Percentiles rank a stretch among this genome's conserved stretches.
These are phyloP conservation scores for Parazoanthus darwini DNA, from an alignment of 92 coral and sea anemone species.

Conservation along the genomic window DNA sequence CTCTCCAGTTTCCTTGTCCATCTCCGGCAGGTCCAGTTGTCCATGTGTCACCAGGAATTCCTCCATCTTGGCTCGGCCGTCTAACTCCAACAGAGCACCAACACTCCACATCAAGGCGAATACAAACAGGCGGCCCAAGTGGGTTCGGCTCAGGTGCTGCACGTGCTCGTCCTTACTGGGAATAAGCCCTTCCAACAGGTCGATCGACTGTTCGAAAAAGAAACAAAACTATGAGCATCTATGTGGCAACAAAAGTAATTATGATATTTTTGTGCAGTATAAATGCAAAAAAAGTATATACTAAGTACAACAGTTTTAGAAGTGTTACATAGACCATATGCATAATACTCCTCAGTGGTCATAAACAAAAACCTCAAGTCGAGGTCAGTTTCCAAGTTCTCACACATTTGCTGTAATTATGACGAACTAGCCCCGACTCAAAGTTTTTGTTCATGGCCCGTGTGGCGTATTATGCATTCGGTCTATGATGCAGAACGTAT, in stretches of 20 bases:
- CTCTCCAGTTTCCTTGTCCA: constrained; percentile 63
- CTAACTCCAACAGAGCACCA: constrained; percentile 86
- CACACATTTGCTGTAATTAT: too few species aligned
- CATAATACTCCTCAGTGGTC: too few species aligned
- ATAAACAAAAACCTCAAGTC: too few species aligned
- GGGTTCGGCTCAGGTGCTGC: constrained; percentile 55
- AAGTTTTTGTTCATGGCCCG: too few species aligned
- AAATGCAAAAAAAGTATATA: too few species aligned
- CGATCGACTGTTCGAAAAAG: constrained; percentile 60
- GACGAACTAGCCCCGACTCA: too few species aligned
- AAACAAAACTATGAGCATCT: neutral
- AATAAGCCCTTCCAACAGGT: constrained; percentile 79
- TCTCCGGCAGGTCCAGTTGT: constrained; percentile 64
- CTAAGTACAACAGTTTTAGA: too few species aligned
- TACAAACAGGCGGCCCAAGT: constrained; percentile 73
- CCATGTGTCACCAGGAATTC: constrained; percentile 72
- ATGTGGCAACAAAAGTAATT: neutral
- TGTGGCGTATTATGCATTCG: too few species aligned
- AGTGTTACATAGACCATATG: too few species aligned
- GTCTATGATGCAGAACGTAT: too few species aligned
- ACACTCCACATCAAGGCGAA: constrained; percentile 93
- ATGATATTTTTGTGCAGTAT: neutral
- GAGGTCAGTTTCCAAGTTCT: too few species aligned
- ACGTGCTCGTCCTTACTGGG: constrained; percentile 78
- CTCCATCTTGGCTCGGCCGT: constrained; percentile 89